These are phyloP conservation scores for Pseudomyrmex pallidus DNA, from an alignment of 1,140 invertebrate species.

Conservation along the genomic window DNA sequence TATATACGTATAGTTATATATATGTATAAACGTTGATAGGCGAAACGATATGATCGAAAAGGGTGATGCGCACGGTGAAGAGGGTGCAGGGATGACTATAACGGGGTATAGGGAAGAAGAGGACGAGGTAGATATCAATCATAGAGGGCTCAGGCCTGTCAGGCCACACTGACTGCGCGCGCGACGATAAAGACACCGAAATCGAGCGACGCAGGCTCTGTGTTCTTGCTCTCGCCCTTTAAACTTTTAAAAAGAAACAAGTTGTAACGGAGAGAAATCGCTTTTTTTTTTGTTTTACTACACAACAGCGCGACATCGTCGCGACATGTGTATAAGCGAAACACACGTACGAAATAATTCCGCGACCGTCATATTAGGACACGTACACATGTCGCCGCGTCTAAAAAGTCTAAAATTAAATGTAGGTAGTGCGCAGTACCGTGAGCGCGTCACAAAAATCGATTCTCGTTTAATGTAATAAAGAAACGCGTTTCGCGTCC, in stretches of 20 bases:
- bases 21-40: background rate
- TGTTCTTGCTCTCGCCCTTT: conserved; percentile 16
- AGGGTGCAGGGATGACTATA: conserved; percentile 32
- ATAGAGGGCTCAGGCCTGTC: conserved; percentile 74
- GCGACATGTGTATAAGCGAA: background rate
- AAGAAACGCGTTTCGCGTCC: background rate
- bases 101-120: conserved; percentile 29
- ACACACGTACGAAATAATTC: background rate
- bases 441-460: background rate
- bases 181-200: conserved; percentile 68
- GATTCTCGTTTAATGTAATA: conserved; percentile 30
- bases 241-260: conserved; percentile 48
- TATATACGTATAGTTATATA: background rate
- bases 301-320: background rate
- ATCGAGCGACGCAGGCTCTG: conserved; percentile 58
- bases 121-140: conserved; percentile 73
- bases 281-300: conserved; percentile 19
- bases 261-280: conserved; percentile 7
- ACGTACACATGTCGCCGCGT: no score
- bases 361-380: background rate
- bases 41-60: conserved; percentile 70
- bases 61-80: conserved; percentile 53
- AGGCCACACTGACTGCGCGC: conserved; percentile 66
- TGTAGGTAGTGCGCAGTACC: background rate
- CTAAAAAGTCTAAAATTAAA: background rate